Percentiles rank a stretch among this genome's conserved stretches.
Evolutionary conservation across 2,888 invertebrate genomes (phyloP).

Genomic region (Agrilus cyanescens): DNA sequence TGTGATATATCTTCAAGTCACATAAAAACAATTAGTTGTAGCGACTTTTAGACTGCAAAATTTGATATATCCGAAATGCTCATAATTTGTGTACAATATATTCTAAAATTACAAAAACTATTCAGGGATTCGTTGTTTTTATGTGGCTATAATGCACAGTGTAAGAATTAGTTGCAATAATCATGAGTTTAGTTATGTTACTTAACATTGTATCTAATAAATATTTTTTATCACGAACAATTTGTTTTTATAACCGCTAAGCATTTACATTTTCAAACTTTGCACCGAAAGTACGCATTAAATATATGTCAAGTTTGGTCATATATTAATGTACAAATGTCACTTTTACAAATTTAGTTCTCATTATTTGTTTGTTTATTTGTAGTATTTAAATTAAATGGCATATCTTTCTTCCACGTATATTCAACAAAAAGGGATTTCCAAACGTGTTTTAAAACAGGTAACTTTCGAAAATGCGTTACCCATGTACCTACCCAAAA

Average conservation of each 20-base stretch:
- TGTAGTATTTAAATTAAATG: too few relatives aligned
- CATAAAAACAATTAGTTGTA: conserved; percentile 21
- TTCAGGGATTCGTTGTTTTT: conserved; percentile 21
- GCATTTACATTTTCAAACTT: too few relatives aligned
- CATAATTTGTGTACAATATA: too few relatives aligned
- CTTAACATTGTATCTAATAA: conserved; percentile 34
- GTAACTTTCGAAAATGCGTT: conserved; percentile 2
- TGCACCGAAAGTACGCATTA: too few relatives aligned
- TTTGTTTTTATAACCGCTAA: not conserved
- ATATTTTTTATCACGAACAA: conserved; percentile 32
- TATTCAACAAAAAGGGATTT: not conserved
- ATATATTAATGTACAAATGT: too few relatives aligned
- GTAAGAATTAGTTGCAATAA: conserved; percentile 30
- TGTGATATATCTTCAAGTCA: conserved; percentile 31
- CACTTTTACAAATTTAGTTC: too few relatives aligned
- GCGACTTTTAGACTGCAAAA: not conserved
- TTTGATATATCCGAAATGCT: too few relatives aligned
- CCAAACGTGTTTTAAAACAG: conserved; percentile 1
- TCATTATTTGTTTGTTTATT: too few relatives aligned
- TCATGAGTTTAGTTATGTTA: conserved; percentile 30
- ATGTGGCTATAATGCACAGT: conserved; percentile 32
- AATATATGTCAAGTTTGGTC: too few relatives aligned
- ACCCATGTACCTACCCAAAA: too few relatives aligned
- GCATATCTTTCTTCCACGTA: not conserved
- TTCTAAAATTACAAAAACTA: too few relatives aligned